These are phyloP conservation scores for Elachura formosa DNA, from an alignment of 2,113 vertebrate species.

Conservation along the genomic window DNA sequence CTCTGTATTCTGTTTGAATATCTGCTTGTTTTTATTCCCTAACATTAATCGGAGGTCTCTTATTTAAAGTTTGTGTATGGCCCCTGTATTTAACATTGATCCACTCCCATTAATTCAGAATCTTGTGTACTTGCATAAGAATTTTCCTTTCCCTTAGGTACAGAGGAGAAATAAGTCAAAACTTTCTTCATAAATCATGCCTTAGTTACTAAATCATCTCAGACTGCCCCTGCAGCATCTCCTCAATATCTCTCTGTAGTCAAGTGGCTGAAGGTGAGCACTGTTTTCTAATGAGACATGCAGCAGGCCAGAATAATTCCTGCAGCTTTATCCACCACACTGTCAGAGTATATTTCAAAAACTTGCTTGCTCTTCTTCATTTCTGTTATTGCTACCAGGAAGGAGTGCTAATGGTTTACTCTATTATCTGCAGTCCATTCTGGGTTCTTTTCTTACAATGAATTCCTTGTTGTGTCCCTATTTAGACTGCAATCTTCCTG, in stretches of 20 bases:
- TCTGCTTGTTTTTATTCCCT: neutral
- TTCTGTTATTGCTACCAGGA: neutral
- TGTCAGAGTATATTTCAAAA: slow-evolving; percentile 4
- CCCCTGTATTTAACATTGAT: neutral
- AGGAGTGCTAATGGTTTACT: slow-evolving; percentile 29
- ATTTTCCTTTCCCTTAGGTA: neutral
- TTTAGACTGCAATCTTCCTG: slow-evolving; percentile 24
- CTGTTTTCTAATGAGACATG: neutral
- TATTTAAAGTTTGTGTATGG: neutral
- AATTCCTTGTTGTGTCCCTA: slow-evolving; percentile 17
- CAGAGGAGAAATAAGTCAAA: neutral
- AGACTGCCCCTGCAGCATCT: neutral
- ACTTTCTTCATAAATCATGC: neutral
- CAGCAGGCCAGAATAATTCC: slow-evolving; percentile 6
- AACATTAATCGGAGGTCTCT: neutral
- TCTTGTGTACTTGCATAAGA: neutral
- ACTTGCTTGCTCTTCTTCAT: neutral
- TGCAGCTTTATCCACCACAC: neutral
- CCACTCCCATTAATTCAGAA: neutral
- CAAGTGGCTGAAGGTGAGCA: neutral
- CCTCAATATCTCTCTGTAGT: neutral
- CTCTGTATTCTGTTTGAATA: neutral
- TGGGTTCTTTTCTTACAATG: neutral
- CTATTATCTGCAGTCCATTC: slow-evolving; percentile 12
- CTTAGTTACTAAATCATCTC: neutral